Evolutionary conservation across 2,113 vertebrate species (phyloP).

Genomic region (Myotis brandtii): DNA sequence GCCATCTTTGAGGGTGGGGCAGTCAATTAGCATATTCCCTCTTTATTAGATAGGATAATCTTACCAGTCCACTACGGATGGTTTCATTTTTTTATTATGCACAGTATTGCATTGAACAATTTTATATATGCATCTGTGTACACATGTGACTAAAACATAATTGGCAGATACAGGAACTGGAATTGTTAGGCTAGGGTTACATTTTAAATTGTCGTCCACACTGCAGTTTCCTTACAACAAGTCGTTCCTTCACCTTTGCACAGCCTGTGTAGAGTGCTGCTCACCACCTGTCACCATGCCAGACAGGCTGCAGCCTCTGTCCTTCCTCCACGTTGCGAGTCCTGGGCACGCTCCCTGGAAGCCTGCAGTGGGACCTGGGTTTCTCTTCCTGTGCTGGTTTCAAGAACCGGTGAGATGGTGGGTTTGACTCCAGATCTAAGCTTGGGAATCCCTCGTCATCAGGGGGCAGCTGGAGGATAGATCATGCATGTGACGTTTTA

Average conservation of each 20-base stretch:
- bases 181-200: neutral
- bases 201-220: neutral
- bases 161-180: neutral
- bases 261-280: too few relatives aligned
- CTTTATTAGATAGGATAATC: too few relatives aligned
- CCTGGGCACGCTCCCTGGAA: too few relatives aligned
- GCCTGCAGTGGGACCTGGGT: rapidly evolving
- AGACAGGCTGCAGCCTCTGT: neutral
- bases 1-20: too few relatives aligned
- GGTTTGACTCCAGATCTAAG: neutral
- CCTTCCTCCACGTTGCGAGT: rapidly evolving
- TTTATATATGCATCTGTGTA: neutral
- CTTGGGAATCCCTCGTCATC: rapidly evolving
- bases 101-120: rapidly evolving
- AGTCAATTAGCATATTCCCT: too few relatives aligned
- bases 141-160: neutral
- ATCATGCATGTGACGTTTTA: rapidly evolving
- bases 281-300: rapidly evolving
- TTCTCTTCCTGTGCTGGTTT: neutral
- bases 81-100: neutral
- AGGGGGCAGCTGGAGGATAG: neutral
- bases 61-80: rapidly evolving
- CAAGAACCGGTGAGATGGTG: rapidly evolving
- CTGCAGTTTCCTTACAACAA: neutral
- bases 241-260: neutral